Evolutionary conservation across 2,888 invertebrate genomes (phyloP).

Genomic region (Noctua fimbriata): DNA sequence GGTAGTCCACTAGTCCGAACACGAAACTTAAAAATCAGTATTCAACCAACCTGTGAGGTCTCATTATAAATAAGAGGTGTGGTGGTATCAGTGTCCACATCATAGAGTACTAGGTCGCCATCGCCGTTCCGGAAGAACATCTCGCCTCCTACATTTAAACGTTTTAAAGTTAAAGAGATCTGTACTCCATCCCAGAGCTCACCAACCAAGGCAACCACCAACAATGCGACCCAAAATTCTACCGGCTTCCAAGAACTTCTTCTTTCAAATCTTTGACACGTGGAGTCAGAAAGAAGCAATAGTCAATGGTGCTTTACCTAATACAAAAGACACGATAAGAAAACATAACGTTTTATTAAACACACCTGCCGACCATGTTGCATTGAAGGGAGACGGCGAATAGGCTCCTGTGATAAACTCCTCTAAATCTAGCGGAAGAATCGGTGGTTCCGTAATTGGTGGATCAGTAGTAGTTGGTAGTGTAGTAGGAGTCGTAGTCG

Average conservation of each 20-base stretch:
- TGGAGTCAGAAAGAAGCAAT: neutral
- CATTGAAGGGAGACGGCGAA: slow-evolving; percentile 93
- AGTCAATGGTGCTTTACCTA: neutral
- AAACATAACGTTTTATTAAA: neutral
- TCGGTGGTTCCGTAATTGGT: slow-evolving; percentile 35
- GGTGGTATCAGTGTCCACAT: slow-evolving; percentile 83
- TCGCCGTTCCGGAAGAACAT: slow-evolving; percentile 91
- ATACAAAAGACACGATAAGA: neutral
- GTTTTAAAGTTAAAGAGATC: neutral
- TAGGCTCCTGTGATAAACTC: slow-evolving; percentile 93
- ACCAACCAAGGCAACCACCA: neutral
- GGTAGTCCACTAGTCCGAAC: neutral
- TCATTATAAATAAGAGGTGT: slow-evolving; percentile 83
- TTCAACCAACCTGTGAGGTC: slow-evolving; percentile 81
- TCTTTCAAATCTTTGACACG: neutral
- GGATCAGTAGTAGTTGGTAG: neutral
- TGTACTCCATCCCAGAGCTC: neutral
- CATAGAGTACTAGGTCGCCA: slow-evolving; percentile 90
- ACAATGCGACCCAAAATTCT: neutral
- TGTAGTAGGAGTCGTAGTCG: slow-evolving; percentile 2
- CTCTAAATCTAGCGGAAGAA: slow-evolving; percentile 89
- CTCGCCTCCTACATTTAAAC: slow-evolving; percentile 90
- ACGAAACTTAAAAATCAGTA: neutral
- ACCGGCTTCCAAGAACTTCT: neutral
- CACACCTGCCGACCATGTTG: slow-evolving; percentile 94